Conservation (phyloP, 2,888 invertebrate species). For the Biston stratarius region DNA sequence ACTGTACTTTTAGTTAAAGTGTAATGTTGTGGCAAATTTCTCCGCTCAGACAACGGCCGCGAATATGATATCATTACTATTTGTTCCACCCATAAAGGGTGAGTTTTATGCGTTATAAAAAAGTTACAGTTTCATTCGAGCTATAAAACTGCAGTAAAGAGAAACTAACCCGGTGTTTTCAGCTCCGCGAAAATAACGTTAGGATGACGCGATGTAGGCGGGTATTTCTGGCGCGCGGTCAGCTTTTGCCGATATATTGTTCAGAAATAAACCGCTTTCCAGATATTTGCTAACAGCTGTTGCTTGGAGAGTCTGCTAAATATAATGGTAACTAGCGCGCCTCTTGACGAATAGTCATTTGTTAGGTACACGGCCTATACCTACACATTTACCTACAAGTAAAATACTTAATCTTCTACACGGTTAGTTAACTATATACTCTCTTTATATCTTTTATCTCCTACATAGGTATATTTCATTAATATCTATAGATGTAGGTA, state of each 20-base stretch:
- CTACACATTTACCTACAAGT: too few species aligned
- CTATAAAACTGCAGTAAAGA: conserved; percentile 58
- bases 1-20: not conserved
- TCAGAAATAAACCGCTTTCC: conserved; percentile 70
- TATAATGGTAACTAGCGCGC: conserved; percentile 35
- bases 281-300: conserved; percentile 60
- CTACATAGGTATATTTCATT: too few species aligned
- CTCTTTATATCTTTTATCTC: too few species aligned
- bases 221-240: conserved; percentile 72
- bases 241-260: conserved; percentile 68
- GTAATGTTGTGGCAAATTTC: conserved; percentile 6
- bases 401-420: too few species aligned
- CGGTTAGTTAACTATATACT: too few species aligned
- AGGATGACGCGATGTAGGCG: conserved; percentile 53
- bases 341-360: not conserved
- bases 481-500: too few species aligned
- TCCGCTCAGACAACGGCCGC: conserved; percentile 13
- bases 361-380: not conserved
- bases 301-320: conserved; percentile 45
- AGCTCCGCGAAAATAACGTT: conserved; percentile 67
- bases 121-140: conserved; percentile 45
- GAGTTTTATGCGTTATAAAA: conserved; percentile 36
- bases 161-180: conserved; percentile 48
- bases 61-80: conserved; percentile 29
- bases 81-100: conserved; percentile 37